Conservation (phyloP, 2,797 vertebrate genomes). For the Loris lydekkerianus region DNA sequence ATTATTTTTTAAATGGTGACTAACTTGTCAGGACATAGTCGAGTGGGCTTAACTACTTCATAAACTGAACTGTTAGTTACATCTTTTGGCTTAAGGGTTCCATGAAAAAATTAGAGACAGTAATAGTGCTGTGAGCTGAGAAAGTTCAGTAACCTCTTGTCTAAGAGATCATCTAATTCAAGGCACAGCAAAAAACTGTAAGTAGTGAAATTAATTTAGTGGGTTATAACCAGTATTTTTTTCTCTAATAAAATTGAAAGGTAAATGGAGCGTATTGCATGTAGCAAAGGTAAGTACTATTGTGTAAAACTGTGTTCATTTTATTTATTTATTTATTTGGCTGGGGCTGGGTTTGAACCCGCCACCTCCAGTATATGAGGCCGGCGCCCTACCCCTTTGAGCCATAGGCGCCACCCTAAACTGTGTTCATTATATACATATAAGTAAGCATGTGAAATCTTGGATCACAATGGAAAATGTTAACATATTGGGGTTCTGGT, state of each 20-base stretch:
- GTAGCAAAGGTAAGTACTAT: neutral
- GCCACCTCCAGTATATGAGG: too few relatives aligned
- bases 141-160: constrained; percentile 9
- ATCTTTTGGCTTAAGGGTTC: constrained; percentile 31
- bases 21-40: constrained; percentile 27
- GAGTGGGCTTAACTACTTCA: constrained; percentile 15
- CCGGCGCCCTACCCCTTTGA: too few relatives aligned
- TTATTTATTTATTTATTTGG: too few relatives aligned
- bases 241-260: constrained; percentile 38
- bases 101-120: constrained; percentile 21
- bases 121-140: neutral
- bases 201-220: constrained; percentile 40
- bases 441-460: neutral
- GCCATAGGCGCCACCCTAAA: neutral
- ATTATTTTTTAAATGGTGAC: constrained; percentile 30
- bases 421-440: neutral
- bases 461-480: constrained; percentile 35
- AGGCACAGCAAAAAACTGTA: neutral
- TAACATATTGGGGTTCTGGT: constrained; percentile 47
- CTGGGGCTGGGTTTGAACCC: too few relatives aligned
- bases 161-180: constrained; percentile 16
- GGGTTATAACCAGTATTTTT: neutral
- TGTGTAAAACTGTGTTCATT: constrained; percentile 8
- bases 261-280: neutral
- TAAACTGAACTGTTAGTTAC: neutral